Base-by-base conservation (phyloP, 1,140 invertebrate genomes). In the Pteromalus puparum region DNA sequence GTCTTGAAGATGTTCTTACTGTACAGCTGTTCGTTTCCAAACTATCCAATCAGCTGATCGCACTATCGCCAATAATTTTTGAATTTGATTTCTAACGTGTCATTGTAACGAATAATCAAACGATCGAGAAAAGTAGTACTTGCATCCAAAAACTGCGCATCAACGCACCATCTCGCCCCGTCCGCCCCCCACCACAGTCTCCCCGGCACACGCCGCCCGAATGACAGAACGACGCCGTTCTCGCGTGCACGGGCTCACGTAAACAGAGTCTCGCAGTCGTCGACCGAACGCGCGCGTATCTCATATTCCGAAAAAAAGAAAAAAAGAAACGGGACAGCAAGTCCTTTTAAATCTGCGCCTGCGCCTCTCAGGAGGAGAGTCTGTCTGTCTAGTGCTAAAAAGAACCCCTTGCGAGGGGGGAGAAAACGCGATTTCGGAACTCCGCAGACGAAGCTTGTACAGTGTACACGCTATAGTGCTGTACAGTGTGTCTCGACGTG, bases 221-320 rank as follows among this genome's bases (percentile, higher is more conserved):
- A 21, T 46, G 67, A 46, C 21, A 68, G 21, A 34, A n/a, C 30
- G 77, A 38, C 78, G 76, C 76, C 53, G 76, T 30, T 9, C 75
- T 28, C 34, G 76, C 28, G 76, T 65, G 53, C 28, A 67, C 26
- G 48, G 28, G 34, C 26, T 78, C 76, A 65, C 76, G 76, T 79
- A 67, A 79, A 79, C 61, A 79, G 21, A 70, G 24, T 30, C 9
- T 28, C 24, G 18, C 67, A 70, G 67, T 70, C 10, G 53, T 6
- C 53, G 28, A 30, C 67, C 67, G 24, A 61, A n/a, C 67, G 67
- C 67, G 26, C 26, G 3, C 30, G 9, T 28, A 70, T 34, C 15
- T 70, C 67, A 4, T 21, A 61, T 53, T 12, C 48, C 2, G 15
- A 53, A 18, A n/a, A n/a, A n/a, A n/a, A n/a, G n/a, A n/a, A n/a